Conservation (phyloP, 2,113 vertebrate species). For the Cinclus mexicanus region DNA sequence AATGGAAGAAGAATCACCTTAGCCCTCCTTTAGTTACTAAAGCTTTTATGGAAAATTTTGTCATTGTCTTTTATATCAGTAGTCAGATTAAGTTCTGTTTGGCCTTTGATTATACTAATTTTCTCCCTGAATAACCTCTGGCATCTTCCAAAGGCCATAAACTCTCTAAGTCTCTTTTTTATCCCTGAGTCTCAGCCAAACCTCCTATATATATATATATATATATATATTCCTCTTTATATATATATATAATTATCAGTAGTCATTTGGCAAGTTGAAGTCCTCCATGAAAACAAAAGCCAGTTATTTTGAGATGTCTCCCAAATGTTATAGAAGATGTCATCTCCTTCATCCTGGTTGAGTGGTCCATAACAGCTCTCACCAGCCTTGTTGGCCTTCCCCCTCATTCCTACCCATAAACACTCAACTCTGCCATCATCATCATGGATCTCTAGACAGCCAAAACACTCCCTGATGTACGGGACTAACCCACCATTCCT, state of each 20-base stretch:
- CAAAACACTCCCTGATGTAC: background rate
- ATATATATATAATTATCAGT: background rate
- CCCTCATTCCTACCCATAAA: background rate
- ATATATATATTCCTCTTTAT: no score
- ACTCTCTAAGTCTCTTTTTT: background rate
- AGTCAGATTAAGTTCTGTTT: background rate
- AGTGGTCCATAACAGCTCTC: background rate
- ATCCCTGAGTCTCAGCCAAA: background rate
- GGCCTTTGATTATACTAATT: background rate
- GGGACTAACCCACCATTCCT: background rate
- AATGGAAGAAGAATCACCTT: background rate
- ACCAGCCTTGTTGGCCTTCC: background rate
- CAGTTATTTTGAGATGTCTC: background rate
- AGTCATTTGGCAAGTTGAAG: background rate
- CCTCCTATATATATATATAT: background rate
- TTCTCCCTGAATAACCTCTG: background rate
- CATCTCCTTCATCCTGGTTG: background rate
- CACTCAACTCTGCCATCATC: background rate
- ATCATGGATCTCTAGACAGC: background rate
- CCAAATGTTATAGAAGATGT: background rate
- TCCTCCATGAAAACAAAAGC: background rate
- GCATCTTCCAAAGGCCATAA: background rate
- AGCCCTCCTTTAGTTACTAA: background rate
- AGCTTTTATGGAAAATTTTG: background rate
- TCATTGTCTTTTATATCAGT: background rate